Conservation (phyloP, 2,888 invertebrate genomes). For the Sthenelais limicola region DNA sequence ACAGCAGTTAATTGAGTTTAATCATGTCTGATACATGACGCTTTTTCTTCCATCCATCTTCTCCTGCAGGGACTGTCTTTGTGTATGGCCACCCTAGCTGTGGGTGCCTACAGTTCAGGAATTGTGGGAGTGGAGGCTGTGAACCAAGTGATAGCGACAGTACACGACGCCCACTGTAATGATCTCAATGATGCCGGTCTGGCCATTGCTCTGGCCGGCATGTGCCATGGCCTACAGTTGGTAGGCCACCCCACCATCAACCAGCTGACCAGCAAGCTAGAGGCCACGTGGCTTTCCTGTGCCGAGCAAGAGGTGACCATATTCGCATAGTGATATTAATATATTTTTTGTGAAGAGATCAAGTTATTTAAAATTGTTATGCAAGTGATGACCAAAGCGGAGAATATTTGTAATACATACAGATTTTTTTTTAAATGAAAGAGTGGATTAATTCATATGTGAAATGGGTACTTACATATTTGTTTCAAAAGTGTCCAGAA, state of each 20-base stretch:
- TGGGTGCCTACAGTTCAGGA: constrained; percentile 56
- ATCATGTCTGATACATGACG: too few species aligned
- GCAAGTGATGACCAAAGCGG: too few species aligned
- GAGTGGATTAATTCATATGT: too few species aligned
- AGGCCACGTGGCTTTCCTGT: constrained; percentile 52
- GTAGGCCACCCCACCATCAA: constrained; percentile 56
- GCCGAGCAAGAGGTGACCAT: constrained; percentile 14
- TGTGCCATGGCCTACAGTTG: constrained; percentile 56
- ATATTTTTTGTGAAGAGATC: too few species aligned
- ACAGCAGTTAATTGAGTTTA: too few species aligned
- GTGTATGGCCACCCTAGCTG: constrained; percentile 53
- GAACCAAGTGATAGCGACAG: constrained; percentile 48
- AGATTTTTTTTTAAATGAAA: too few species aligned
- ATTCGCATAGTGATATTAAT: too few species aligned
- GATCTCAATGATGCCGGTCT: constrained; percentile 54
- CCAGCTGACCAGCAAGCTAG: constrained; percentile 49
- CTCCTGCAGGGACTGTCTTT: constrained; percentile 56
- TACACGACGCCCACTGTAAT: constrained; percentile 48
- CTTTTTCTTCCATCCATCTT: too few species aligned
- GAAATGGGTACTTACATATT: too few species aligned
- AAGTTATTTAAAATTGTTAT: too few species aligned
- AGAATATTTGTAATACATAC: too few species aligned
- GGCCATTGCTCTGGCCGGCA: constrained; percentile 55
- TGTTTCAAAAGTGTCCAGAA: too few species aligned
- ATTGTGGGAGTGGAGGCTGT: constrained; percentile 51